phyloP scores from a whole-genome alignment of 2,888 invertebrate species.

The Rapana venosa region DNA sequence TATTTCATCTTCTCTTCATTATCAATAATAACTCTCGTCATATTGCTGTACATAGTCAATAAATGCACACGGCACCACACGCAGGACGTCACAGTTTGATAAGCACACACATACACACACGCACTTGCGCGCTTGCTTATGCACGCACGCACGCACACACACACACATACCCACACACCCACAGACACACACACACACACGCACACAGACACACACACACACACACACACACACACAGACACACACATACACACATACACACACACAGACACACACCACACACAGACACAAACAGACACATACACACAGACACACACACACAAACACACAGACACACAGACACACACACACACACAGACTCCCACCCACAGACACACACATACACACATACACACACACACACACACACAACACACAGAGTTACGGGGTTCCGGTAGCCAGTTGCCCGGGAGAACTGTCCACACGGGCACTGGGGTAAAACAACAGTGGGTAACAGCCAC shows the following conservation, averaged over 20 bases:
- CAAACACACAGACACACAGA: constrained; percentile 8
- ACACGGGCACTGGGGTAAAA: no score
- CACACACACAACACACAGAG: neutral
- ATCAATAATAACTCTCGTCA: neutral
- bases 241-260: no score
- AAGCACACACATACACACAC: neutral
- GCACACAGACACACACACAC: constrained; percentile 11
- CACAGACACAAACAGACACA: no score
- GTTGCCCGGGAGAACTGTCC: no score
- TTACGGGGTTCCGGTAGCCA: no score
- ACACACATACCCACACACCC: neutral
- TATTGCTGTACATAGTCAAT: neutral
- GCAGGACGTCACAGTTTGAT: constrained; percentile 3
- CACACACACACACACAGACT: constrained; percentile 12
- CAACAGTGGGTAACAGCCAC: no score
- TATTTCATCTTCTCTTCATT: neutral
- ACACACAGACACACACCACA: neutral
- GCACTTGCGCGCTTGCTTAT: neutral
- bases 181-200: constrained; percentile 3
- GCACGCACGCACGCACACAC: neutral
- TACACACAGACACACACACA: neutral
- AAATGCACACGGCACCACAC: neutral
- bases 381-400: neutral
- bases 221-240: neutral
- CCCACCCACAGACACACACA: neutral